Base-by-base conservation (phyloP, 2,888 invertebrate species). In the Idaea biselata region DNA sequence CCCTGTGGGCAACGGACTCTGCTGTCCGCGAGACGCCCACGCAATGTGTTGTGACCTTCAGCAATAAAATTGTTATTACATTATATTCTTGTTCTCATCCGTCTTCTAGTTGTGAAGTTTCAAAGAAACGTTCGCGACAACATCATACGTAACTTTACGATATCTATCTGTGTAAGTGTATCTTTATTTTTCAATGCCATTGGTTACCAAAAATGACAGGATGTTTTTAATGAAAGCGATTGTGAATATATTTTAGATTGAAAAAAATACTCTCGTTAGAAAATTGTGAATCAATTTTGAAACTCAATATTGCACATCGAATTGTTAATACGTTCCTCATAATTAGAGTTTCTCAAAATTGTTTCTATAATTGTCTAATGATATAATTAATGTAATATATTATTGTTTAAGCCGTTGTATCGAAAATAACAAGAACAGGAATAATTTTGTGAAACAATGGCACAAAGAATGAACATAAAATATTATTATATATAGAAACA, bases 181-280 rank as follows among this genome's bases (percentile, higher is more conserved):
- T 84, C 82, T 56, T 86, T 86, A 84, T 83, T 88, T 88, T 86
- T 86, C 87, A 87, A 89, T 88, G 91, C 90, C 91, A 92, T 91
- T 89, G 90, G 91, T 92, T 92, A 92, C 91, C 91, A 91, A 91
- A 90, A 90, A 90, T 90, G 91, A 92, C 91, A 92, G 91, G 91
- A 92, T 89, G 84, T 86, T 87, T 80, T 86, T 86, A 87, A 82
- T 86, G 77, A 88, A 86, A 89, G 25, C 83, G 82, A 84, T 89
- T 89, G 88, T 91, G 90, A 89, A 89, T 91, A 90, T 88, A 87
- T 83, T 87, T 87, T 86, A 72, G 70, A 87, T 83, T 56, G 18
- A 14, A 82, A 83, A 75, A 73, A 88, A 89, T 88, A 87, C 87
- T 89, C 86, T 82, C 80, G 82, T 90, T 89, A 84, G 89, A 79